Base-by-base conservation (phyloP, 2,888 invertebrate genomes). In the Sinodicranocentrus sp. region DNA sequence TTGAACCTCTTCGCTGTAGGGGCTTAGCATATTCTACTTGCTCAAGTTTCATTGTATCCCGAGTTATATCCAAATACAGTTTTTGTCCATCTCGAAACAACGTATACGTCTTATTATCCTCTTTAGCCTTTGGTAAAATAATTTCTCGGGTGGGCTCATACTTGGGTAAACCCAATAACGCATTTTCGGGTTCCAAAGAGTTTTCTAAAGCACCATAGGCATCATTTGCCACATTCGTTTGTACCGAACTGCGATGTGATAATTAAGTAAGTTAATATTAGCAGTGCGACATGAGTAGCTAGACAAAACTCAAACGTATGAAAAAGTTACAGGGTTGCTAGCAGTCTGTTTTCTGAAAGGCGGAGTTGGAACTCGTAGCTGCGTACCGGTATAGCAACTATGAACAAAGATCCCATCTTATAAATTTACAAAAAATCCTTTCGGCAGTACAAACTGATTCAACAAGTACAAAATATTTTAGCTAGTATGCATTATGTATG, bases 361-460 rank as follows among this genome's bases (percentile, higher is more conserved):
- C 87, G 70, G 0, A 87, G 67, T 5, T 10, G 10, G 13, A 84
- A 61, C 52, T 87, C 87, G 39, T 82, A 33, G 13, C 77, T 80
- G 17, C 84, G 59, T 0, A 78, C 84, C 0, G 87, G 87, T 5
- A 86, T 73, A 15, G 17, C n/a, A 1, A 86, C 67, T 2, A 82
- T 6, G 54, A 87, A 86, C 10, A 85, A 17, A 0, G 86, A 86
- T 8, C 85, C 85, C 76, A 76, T 77, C n/a, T 23, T n/a, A n/a
- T n/a, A n/a, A n/a, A n/a, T n/a, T n/a, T n/a, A n/a, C n/a, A n/a
- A n/a, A n/a, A n/a, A n/a, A n/a, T n/a, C n/a, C n/a, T n/a, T n/a
- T n/a, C n/a, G n/a, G n/a, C n/a, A n/a, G n/a, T n/a, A n/a, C n/a
- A n/a, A n/a, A n/a, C n/a, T n/a, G n/a, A n/a, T n/a, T n/a, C n/a